phyloP scores from a whole-genome alignment of 1,140 invertebrate genomes.

The Drosophila fuyamai region DNA sequence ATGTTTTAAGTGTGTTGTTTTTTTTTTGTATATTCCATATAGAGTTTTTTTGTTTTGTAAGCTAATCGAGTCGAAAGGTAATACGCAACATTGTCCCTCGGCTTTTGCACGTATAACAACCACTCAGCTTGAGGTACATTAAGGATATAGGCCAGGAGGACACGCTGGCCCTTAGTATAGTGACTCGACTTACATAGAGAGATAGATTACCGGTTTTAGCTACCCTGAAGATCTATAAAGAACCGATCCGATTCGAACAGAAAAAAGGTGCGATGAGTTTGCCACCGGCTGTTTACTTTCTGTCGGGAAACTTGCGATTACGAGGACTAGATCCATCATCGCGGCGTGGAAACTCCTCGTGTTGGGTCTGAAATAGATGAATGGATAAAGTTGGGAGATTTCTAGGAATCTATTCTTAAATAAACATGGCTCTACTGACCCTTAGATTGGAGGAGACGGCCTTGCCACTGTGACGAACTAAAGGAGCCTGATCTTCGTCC shows the following conservation, averaged over 20 bases:
- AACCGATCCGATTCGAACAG: slow-evolving; percentile 3
- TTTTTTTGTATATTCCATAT: slow-evolving; percentile 20
- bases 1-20: slow-evolving; percentile 11
- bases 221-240: slow-evolving; percentile 53
- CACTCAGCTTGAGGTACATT: slow-evolving; percentile 81
- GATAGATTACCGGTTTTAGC: slow-evolving; percentile 26
- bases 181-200: slow-evolving; percentile 38
- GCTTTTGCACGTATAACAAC: slow-evolving; percentile 60
- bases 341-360: slow-evolving; percentile 76
- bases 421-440: slow-evolving; percentile 29
- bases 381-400: not conserved
- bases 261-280: not conserved
- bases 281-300: slow-evolving; percentile 55
- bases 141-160: slow-evolving; percentile 66
- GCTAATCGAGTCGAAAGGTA: slow-evolving; percentile 61
- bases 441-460: slow-evolving; percentile 22
- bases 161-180: slow-evolving; percentile 43
- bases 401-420: no score
- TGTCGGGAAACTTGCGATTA: slow-evolving; percentile 77
- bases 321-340: slow-evolving; percentile 64
- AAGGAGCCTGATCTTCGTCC: slow-evolving; percentile 59
- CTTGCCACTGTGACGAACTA: slow-evolving; percentile 48
- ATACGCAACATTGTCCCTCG: slow-evolving; percentile 38
- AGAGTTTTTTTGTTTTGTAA: slow-evolving; percentile 23
- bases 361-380: not conserved